These are phyloP conservation scores for Drosophila kepulauana DNA, from an alignment of 1,140 invertebrate genomes.

Conservation along the genomic window DNA sequence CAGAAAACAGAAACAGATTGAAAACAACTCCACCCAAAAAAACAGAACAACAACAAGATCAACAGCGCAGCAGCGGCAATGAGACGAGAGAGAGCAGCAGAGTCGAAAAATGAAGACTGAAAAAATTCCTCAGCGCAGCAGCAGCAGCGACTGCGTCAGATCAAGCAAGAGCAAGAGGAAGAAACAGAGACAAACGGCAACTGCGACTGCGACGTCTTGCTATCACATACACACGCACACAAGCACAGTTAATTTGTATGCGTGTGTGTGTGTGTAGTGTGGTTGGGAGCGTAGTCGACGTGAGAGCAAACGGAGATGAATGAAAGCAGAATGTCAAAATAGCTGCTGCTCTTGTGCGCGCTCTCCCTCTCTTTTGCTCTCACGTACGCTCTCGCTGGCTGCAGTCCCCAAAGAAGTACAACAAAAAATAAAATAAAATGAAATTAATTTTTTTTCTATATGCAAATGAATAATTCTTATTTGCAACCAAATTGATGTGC, in stretches of 20 bases:
- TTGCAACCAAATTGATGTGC: conserved; percentile 38
- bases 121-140: conserved; percentile 75
- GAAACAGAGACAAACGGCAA: conserved; percentile 26
- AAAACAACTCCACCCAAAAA: conserved; percentile 82
- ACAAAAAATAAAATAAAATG: conserved; percentile 54
- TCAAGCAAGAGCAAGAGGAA: conserved; percentile 43
- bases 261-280: conserved; percentile 31
- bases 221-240: conserved; percentile 37
- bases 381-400: conserved; percentile 33
- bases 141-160: conserved; percentile 48
- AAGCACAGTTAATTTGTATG: conserved; percentile 46
- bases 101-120: conserved; percentile 68
- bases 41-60: conserved; percentile 53
- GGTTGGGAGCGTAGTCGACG: conserved; percentile 51
- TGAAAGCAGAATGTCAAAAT: conserved; percentile 82
- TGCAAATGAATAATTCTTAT: conserved; percentile 62
- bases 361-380: conserved; percentile 14
- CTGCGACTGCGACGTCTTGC: conserved; percentile 42
- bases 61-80: conserved; percentile 40
- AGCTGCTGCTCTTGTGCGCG: conserved; percentile 40
- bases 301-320: conserved; percentile 74
- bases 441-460: conserved; percentile 69
- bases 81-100: conserved; percentile 38
- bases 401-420: conserved; percentile 63
- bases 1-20: conserved; percentile 60